phyloP scores from a whole-genome alignment of 2,888 invertebrate genomes.

The Eugnorisma glareosa region DNA sequence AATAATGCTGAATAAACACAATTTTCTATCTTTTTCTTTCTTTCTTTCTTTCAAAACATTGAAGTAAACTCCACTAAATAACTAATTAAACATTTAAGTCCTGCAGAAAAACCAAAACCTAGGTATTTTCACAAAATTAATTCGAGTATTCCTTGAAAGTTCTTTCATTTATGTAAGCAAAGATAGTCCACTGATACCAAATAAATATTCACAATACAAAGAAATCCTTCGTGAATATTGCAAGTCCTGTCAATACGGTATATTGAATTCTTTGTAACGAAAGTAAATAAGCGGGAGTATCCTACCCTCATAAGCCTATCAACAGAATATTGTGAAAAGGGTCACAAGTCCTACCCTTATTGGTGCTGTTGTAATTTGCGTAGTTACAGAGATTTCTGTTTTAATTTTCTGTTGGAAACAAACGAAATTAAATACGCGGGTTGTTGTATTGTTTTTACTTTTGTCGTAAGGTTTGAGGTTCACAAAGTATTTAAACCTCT shows the following conservation, averaged over 20 bases:
- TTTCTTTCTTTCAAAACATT: no score
- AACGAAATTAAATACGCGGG: constrained; percentile 26
- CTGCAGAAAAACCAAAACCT: not conserved
- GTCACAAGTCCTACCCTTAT: constrained; percentile 47
- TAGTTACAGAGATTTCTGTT: constrained; percentile 25
- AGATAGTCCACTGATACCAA: constrained; percentile 34
- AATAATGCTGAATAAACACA: no score
- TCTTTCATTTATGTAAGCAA: constrained; percentile 10
- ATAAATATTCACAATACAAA: constrained; percentile 46
- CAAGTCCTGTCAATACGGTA: constrained; percentile 47
- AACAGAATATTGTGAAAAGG: constrained; percentile 46
- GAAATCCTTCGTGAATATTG: constrained; percentile 46
- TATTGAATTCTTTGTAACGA: constrained; percentile 66
- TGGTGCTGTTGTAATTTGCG: constrained; percentile 36
- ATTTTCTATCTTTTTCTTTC: no score
- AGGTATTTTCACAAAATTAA: not conserved
- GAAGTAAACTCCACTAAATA: not conserved
- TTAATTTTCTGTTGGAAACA: constrained; percentile 46
- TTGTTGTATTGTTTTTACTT: constrained; percentile 30
- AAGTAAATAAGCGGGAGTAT: constrained; percentile 50
- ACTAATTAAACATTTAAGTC: not conserved
- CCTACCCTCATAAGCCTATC: constrained; percentile 65
- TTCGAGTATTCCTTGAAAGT: not conserved
- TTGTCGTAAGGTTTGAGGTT: not conserved
- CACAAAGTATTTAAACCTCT: constrained; percentile 7